Percentiles rank a stretch among this genome's conserved stretches.
Conservation (phyloP, 2,797 vertebrate genomes). For the Mus spretus region DNA sequence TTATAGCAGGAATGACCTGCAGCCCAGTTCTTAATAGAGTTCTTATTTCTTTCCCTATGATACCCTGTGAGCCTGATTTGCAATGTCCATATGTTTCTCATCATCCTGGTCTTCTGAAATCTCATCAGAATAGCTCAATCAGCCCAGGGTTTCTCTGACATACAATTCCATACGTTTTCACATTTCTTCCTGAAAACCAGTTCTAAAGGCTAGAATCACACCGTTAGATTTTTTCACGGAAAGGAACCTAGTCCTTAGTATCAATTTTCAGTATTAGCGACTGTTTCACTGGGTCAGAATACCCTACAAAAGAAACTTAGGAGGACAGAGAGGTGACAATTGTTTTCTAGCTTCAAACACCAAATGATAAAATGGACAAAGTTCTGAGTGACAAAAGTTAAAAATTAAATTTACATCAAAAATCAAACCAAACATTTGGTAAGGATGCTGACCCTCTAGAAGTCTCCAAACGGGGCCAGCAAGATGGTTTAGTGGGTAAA, state of each 20-base stretch:
- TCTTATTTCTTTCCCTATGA: not conserved
- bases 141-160: not conserved
- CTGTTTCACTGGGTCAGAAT: not conserved
- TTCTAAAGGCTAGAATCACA: not conserved
- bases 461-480: not conserved
- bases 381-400: not conserved
- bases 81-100: too few species aligned
- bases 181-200: not conserved
- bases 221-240: not conserved
- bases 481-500: not conserved
- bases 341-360: not conserved
- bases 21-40: not conserved
- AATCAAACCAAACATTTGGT: not conserved
- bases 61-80: not conserved
- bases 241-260: not conserved
- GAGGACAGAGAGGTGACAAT: not conserved
- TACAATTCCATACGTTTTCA: not conserved
- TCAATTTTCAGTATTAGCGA: not conserved
- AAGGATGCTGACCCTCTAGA: not conserved
- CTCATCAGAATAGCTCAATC: too few species aligned
- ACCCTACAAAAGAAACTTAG: not conserved
- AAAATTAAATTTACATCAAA: slow-evolving; percentile 48
- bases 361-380: slow-evolving; percentile 48
- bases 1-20: not conserved
- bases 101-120: not conserved